phyloP scores from a whole-genome alignment of 1,140 invertebrate genomes.

The Pseudomyrmex pallidus region DNA sequence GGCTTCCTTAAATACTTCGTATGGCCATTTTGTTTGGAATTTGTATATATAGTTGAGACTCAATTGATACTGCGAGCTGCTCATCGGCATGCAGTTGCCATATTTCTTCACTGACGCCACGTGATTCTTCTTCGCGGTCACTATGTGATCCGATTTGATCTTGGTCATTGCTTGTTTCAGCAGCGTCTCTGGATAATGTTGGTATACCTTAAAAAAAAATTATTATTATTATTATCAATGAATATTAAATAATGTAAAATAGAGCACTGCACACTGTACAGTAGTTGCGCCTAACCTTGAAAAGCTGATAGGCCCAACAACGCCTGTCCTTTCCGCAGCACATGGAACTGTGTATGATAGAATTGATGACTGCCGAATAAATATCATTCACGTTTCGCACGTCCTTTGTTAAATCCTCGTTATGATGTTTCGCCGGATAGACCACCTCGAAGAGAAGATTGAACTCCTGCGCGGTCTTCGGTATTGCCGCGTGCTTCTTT shows the following conservation, averaged over 20 bases:
- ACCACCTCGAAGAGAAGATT: slow-evolving; percentile 79
- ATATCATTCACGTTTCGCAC: slow-evolving; percentile 78
- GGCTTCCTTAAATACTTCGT: slow-evolving; percentile 82
- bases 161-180: slow-evolving; percentile 87
- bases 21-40: slow-evolving; percentile 85
- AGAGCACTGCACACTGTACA: not conserved
- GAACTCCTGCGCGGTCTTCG: slow-evolving; percentile 84
- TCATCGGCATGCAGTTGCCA: slow-evolving; percentile 85
- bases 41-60: slow-evolving; percentile 84
- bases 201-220: slow-evolving; percentile 85
- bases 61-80: slow-evolving; percentile 86
- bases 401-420: slow-evolving; percentile 77
- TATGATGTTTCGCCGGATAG: slow-evolving; percentile 73
- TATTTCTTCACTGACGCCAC: slow-evolving; percentile 78
- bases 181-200: slow-evolving; percentile 88
- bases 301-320: slow-evolving; percentile 88
- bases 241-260: not conserved
- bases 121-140: slow-evolving; percentile 85
- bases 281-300: slow-evolving; percentile 78
- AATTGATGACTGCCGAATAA: slow-evolving; percentile 83
- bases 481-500: slow-evolving; percentile 76
- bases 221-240: not conserved
- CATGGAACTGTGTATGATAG: slow-evolving; percentile 88
- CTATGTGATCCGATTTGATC: slow-evolving; percentile 86
- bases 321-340: slow-evolving; percentile 87